Conservation (phyloP, 92 coral and sea anemone species). For the Palythoa grandis region DNA sequence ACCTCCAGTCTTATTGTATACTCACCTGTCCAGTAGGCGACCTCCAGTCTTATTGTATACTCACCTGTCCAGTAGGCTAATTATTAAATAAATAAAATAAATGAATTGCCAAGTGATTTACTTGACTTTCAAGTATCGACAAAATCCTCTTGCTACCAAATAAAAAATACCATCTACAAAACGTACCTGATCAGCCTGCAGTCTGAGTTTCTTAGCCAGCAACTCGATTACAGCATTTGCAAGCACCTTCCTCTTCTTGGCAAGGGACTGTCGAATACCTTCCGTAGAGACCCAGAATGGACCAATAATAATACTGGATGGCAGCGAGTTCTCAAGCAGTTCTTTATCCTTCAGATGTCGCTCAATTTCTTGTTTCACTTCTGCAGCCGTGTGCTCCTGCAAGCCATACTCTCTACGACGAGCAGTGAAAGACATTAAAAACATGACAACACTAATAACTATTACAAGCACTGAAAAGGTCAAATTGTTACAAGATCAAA, state of each 20-base stretch:
- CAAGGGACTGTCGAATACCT: conserved; percentile 84
- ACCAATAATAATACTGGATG: conserved; percentile 92
- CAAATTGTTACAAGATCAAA: no score
- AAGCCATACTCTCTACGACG: conserved; percentile 84
- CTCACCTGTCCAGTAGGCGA: no score
- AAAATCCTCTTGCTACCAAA: neutral
- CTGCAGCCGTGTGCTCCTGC: conserved; percentile 95
- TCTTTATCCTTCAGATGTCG: conserved; percentile 90
- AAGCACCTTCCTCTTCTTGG: conserved; percentile 91
- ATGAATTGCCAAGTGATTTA: no score
- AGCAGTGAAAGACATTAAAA: no score
- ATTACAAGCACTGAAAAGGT: no score
- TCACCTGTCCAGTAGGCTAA: no score
- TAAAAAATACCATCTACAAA: neutral
- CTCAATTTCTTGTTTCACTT: conserved; percentile 98
- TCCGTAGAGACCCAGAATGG: conserved; percentile 91
- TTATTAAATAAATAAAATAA: no score
- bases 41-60: no score
- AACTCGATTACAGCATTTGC: conserved; percentile 97
- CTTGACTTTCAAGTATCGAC: neutral
- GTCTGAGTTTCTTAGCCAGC: conserved; percentile 95
- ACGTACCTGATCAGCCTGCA: conserved; percentile 93
- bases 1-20: no score
- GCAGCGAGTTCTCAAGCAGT: conserved; percentile 81
- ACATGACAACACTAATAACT: no score